Evolutionary conservation across 2,797 vertebrate species (phyloP), one percentile per base, ranked within the genome.

Genomic region (Cuculus canorus): DNA sequence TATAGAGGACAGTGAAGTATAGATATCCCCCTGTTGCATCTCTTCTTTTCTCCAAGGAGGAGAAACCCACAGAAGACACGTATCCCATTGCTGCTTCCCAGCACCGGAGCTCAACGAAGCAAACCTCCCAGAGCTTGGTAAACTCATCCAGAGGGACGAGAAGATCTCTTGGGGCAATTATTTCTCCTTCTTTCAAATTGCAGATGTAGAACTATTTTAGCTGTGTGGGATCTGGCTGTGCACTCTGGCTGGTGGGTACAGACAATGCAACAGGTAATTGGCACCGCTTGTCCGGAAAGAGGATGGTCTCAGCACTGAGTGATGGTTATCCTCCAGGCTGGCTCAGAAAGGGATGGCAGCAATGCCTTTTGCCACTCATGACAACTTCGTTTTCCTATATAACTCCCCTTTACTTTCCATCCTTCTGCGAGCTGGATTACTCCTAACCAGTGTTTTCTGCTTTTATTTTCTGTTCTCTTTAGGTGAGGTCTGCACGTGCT

Each of bases 181-280:
- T 63, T 76, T 32, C 25, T 35, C 27, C 13, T 60, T 41, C 52
- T 28, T 35, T 17, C 13, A 13, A 69, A 10, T 0, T 30, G 4
- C 33, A 63, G 14, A 3, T 5, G 39, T 24, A 8, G 33, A 41
- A 22, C 18, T 7, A 0, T 7, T 37, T 21, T 21, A 7, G 22
- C 61, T 53, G 28, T 2, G 4, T 57, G 15, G 21, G 52, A 28
- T 13, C 7, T 41, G 57, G 30, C 56, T 22, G 41, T 21, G 50
- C n/a, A 35, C 0, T 19, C 56, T 11, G 64, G 27, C n/a, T n/a
- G 82, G 25, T 12, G 18, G 33, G 28, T 7, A 33, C 45, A 3
- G 35, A 9, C 9, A 11, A 37, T 1, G 24, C 6, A 23, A 5
- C 1, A 21, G 10, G 43, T 4, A 4, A 2, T 13, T 6, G 4